These are phyloP conservation scores for Mythimna lalbum DNA, from an alignment of 2,888 invertebrate genomes.

Conservation along the genomic window DNA sequence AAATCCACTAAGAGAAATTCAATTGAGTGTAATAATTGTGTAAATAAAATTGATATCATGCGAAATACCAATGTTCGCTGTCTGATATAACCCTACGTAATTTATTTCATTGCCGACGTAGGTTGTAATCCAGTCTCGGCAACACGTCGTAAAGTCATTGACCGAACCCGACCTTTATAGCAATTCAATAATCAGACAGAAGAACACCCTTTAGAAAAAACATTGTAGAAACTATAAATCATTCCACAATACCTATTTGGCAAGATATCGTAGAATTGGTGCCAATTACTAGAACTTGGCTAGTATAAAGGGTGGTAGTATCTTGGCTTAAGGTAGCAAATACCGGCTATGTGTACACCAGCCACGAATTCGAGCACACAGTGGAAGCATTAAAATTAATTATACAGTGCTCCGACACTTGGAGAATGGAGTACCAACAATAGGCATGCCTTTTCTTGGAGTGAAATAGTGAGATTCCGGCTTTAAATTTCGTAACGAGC, in stretches of 20 bases:
- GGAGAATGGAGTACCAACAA: conserved; percentile 28
- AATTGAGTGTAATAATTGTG: conserved; percentile 47
- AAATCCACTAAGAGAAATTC: conserved; percentile 4
- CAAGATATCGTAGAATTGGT: conserved; percentile 37
- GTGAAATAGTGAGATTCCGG: conserved; percentile 27
- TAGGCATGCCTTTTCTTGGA: conserved; percentile 33
- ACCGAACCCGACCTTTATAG: conserved; percentile 24
- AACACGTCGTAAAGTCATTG: conserved; percentile 27
- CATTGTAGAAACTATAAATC: conserved; percentile 44
- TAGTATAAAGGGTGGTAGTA: conserved; percentile 18
- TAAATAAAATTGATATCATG: conserved; percentile 24
- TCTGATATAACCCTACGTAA: conserved; percentile 18
- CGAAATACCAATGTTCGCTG: conserved; percentile 29
- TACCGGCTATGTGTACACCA: conserved; percentile 24
- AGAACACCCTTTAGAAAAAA: conserved; percentile 31
- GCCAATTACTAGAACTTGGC: conserved; percentile 58
- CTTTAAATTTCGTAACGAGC: conserved; percentile 29
- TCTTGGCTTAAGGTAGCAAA: conserved; percentile 13
- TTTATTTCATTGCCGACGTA: conserved; percentile 19
- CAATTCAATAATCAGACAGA: conserved; percentile 26
- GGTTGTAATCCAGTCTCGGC: conserved; percentile 4
- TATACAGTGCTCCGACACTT: conserved; percentile 42
- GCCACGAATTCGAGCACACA: conserved; percentile 42
- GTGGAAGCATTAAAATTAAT: conserved; percentile 50
- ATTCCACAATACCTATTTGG: conserved; percentile 50